Base-by-base conservation (phyloP, 2,797 vertebrate species). In the Lithobates pipiens region DNA sequence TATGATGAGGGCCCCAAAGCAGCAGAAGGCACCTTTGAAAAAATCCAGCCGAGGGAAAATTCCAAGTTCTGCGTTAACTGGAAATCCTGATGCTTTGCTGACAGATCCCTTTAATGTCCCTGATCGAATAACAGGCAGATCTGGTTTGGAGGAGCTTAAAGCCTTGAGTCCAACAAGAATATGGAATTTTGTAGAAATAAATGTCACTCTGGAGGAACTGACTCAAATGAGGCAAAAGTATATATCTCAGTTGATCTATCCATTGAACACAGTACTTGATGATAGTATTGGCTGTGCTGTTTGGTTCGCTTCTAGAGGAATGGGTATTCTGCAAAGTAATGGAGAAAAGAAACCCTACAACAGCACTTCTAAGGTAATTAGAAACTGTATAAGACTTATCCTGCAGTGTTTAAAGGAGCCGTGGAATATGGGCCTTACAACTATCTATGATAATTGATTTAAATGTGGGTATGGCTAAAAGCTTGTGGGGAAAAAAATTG, bases 281-380 rank as follows among this genome's bases (percentile, higher is more conserved):
- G 98, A 99, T 88, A 98, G 97, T 89, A 97, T 99, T 39, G 98
- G 98, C 27, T 99, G 98, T 88, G 98, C 98, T 0, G 92, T 99
- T 88, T 99, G 98, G 98, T 99, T 99, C 89, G 98, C 98, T 27
- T 95, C 98, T 3, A 94, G 96, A 91, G 98, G 98, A 77, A 78
- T 44, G 0, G 98, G 98, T 3, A 79, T 92, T 65, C 23, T 96
- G 54, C 76, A 7, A 7, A 92, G 91, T 10, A 91, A 90, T 36
- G 76, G 86, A 32, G 90, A 91, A 61, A 78, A 81, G 86, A 94
- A 82, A 67, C 86, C 86, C 0, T 97, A 97, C 89, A 93, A 82
- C 25, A 98, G 97, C 32, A 87, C 89, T 15, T 96, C 97, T 80
- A 99, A 97, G 97, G 98, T 99, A 92, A 61, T 74, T 65, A 57